phyloP scores from a whole-genome alignment of 2,113 vertebrate genomes.

The Crocuta crocuta region DNA sequence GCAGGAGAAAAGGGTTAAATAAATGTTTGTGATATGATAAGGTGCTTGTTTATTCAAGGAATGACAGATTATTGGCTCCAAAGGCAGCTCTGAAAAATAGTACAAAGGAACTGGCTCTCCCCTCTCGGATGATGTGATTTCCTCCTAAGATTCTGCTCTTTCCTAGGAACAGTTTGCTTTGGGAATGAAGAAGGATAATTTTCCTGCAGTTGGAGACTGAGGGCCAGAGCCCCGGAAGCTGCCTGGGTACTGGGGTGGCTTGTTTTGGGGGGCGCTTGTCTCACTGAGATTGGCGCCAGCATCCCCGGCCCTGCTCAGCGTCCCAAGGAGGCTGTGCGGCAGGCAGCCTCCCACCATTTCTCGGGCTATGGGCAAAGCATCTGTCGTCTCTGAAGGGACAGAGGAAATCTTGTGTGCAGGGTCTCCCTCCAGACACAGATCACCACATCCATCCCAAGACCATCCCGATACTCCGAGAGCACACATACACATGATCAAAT shows the following conservation, averaged over 20 bases:
- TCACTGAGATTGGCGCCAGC: not conserved
- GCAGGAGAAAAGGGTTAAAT: slow-evolving; percentile 97
- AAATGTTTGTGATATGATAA: slow-evolving; percentile 99
- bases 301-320: rapidly evolving
- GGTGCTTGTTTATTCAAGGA: slow-evolving; percentile 95
- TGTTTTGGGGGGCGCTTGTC: not conserved
- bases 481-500: rapidly evolving
- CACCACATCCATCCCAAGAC: rapidly evolving
- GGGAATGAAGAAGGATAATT: slow-evolving; percentile 86
- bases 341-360: not conserved
- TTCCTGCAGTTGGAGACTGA: slow-evolving; percentile 81
- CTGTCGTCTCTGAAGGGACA: not conserved
- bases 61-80: slow-evolving; percentile 91
- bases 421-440: not conserved
- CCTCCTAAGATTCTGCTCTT: slow-evolving; percentile 87
- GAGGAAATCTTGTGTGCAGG: not conserved
- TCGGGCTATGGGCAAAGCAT: not conserved
- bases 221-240: slow-evolving; percentile 46
- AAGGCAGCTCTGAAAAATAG: slow-evolving; percentile 90
- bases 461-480: not conserved
- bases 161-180: slow-evolving; percentile 85
- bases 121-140: slow-evolving; percentile 91
- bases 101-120: slow-evolving; percentile 88
- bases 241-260: not conserved
- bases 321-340: not conserved